phyloP scores from a whole-genome alignment of 1,140 invertebrate species.

The Episyrphus balteatus region DNA sequence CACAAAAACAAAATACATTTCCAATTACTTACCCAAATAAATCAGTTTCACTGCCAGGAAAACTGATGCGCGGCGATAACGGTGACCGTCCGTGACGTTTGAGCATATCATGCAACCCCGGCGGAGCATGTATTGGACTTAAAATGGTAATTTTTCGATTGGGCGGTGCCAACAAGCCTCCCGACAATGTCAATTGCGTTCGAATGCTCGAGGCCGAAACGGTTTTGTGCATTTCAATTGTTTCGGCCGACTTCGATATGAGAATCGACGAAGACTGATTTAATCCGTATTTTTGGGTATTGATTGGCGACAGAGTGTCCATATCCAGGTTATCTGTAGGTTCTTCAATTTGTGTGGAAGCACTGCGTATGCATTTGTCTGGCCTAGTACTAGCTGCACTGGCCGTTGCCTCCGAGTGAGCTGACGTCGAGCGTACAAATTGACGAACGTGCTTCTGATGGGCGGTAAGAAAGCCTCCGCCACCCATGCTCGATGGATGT shows the following conservation, averaged over 20 bases:
- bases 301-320: conserved; percentile 6
- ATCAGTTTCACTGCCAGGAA: conserved; percentile 33
- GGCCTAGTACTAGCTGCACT: conserved; percentile 12
- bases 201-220: conserved; percentile 19
- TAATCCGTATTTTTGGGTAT: conserved; percentile 24
- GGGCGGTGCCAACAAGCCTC: conserved; percentile 31
- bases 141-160: conserved; percentile 35
- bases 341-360: conserved; percentile 35
- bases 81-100: conserved; percentile 28
- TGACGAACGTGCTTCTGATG: conserved; percentile 36
- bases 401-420: conserved; percentile 31
- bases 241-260: conserved; percentile 35
- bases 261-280: conserved; percentile 34
- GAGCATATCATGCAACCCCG: conserved; percentile 32
- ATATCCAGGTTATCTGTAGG: conserved; percentile 6
- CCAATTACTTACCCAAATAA: conserved; percentile 29
- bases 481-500: conserved; percentile 6
- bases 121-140: conserved; percentile 33
- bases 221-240: conserved; percentile 31
- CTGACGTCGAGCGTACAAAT: conserved; percentile 35
- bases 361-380: conserved; percentile 33
- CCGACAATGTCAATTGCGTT: conserved; percentile 32
- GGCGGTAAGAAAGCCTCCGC: conserved; percentile 23
- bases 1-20: not conserved
- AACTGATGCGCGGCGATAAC: conserved; percentile 32